Evolutionary conservation across 2,797 vertebrate genomes (phyloP), one percentile per base, ranked within the genome.

Genomic region (Poecile montanus): DNA sequence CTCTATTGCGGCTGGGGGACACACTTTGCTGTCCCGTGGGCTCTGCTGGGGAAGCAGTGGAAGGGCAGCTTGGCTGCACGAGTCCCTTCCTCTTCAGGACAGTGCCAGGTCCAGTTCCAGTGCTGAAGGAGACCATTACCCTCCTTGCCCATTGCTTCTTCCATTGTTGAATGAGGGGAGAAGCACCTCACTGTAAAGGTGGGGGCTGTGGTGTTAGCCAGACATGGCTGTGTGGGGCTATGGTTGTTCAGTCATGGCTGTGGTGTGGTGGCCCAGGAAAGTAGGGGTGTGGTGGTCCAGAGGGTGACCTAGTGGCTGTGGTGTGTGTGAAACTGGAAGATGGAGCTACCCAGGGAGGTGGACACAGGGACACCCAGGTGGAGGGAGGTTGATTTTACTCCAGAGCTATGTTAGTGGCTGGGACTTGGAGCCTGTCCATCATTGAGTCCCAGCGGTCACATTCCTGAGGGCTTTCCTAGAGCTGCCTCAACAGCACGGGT

Each of bases 41-140:
- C 54, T 58, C 60, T 77, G 45, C 67, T 2, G 12, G 45, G 11
- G 86, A 17, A 8, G 29, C 0, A 1, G 42, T 85, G 53, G 25
- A 0, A 1, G 56, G n/a, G 16, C 20, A 34, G 17, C 0, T 1
- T 66, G 92, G 67, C 71, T 53, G 25, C 21, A 6, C 0, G 1
- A 75, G 29, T 29, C 30, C 36, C 44, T 70, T 76, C 34, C 60
- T 13, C 3, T 56, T 70, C 36, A 27, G 45, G 7, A 23, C 45
- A 18, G 26, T 56, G 72, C 16, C 1, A 4, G 17, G 11, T 73
- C 32, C 4, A 7, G 36, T 45, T 77, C 23, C n/a, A 54, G 29
- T 0, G 3, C 71, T 34, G 60, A 16, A 73, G 67, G 38, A 85
- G 38, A 50, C 65, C 45, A 16, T 20, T 9, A 7, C 9, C n/a